A percentile compares a stretch with the other conserved stretches of the same genome.
These are phyloP conservation scores for Pipistrellus kuhlii DNA, from an alignment of 2,797 vertebrate genomes.

Conservation along the genomic window DNA sequence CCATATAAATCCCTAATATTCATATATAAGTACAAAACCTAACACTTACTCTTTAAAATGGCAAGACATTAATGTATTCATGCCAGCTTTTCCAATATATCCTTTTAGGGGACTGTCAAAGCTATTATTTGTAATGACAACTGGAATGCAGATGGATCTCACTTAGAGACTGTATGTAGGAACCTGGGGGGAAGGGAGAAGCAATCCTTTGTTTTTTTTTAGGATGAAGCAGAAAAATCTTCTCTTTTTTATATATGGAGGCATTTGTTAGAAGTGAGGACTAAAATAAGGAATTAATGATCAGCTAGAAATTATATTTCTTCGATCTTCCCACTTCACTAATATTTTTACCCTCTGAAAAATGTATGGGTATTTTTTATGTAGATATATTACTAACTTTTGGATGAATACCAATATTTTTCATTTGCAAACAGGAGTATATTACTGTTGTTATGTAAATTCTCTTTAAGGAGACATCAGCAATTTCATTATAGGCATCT, in stretches of 20 bases:
- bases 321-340: constrained; percentile 60
- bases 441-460: constrained; percentile 55
- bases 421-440: constrained; percentile 38
- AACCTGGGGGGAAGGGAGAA: constrained; percentile 65
- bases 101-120: constrained; percentile 79
- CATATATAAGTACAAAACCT: constrained; percentile 44
- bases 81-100: constrained; percentile 78
- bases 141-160: constrained; percentile 79
- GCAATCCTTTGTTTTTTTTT: constrained; percentile 70
- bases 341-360: constrained; percentile 69
- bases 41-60: constrained; percentile 70
- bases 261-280: constrained; percentile 57
- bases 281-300: constrained; percentile 65
- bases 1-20: constrained; percentile 57
- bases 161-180: constrained; percentile 71
- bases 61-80: constrained; percentile 70
- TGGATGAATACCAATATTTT: constrained; percentile 49
- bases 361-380: constrained; percentile 67
- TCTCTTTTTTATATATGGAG: constrained; percentile 67
- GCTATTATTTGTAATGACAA: constrained; percentile 74
- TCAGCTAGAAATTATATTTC: constrained; percentile 53
- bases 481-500: constrained; percentile 52
- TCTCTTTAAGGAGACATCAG: constrained; percentile 38
- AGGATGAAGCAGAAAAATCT: constrained; percentile 77
- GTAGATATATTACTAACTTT: constrained; percentile 31